Percentiles rank a stretch among this genome's conserved stretches.
These are phyloP conservation scores for Nestor notabilis DNA, from an alignment of 2,113 vertebrate genomes.

Conservation along the genomic window DNA sequence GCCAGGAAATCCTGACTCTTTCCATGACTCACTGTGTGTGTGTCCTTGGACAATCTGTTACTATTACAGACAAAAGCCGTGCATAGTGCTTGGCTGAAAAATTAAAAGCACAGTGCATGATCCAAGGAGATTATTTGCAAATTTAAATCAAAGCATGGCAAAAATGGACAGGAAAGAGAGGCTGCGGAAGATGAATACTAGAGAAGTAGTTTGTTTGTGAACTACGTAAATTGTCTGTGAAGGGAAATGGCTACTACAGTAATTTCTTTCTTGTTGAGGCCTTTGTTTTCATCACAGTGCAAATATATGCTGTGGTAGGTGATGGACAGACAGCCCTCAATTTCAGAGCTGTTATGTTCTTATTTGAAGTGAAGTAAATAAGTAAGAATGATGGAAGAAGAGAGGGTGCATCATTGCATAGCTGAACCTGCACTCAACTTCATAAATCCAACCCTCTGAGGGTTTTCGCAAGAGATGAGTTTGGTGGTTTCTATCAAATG, in stretches of 20 bases:
- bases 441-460: neutral
- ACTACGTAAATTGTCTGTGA: neutral
- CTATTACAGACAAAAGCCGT: conserved; percentile 15
- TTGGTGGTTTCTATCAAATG: neutral
- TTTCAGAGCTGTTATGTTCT: neutral
- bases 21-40: conserved; percentile 18
- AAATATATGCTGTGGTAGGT: neutral
- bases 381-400: neutral
- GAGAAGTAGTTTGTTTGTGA: neutral
- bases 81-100: conserved; percentile 32
- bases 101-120: neutral
- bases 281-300: neutral
- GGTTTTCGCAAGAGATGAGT: neutral
- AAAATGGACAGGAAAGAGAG: neutral
- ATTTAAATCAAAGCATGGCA: neutral
- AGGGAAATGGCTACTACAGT: neutral
- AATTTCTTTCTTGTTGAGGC: neutral
- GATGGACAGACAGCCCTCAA: neutral
- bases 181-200: neutral
- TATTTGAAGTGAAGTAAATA: neutral
- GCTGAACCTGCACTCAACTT: neutral
- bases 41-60: conserved; percentile 60
- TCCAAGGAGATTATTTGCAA: conserved; percentile 5
- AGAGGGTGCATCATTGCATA: neutral
- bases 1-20: conserved; percentile 45